A percentile compares a stretch with the other conserved stretches of the same genome.
Conservation (phyloP, 2,888 invertebrate species). For the Lasioglossum lativentre region DNA sequence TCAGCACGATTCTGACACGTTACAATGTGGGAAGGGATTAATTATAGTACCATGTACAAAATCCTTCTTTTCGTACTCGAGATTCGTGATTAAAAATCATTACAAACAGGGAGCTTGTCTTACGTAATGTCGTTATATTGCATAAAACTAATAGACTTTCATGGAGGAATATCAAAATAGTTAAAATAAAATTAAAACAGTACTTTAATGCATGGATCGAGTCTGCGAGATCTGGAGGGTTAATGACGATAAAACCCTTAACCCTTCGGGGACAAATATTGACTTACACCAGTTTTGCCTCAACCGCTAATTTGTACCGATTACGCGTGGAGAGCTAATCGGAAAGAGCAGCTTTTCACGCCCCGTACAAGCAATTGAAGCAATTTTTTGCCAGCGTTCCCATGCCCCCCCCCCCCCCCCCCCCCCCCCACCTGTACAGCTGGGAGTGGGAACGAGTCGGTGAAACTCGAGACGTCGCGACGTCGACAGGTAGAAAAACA, state of each 20-base stretch:
- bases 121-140: no score
- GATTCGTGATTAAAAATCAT: no score
- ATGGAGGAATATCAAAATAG: no score
- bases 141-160: no score
- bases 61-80: not conserved
- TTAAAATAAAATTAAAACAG: no score
- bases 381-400: not conserved
- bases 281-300: not conserved
- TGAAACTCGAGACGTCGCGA: constrained; percentile 47
- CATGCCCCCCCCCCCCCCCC: not conserved
- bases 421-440: not conserved
- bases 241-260: no score
- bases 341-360: not conserved
- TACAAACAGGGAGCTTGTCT: no score
- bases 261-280: not conserved
- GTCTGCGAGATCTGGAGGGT: no score
- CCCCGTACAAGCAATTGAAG: not conserved
- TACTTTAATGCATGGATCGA: no score
- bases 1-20: no score
- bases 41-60: no score
- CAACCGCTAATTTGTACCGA: not conserved
- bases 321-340: not conserved
- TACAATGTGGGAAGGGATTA: no score
- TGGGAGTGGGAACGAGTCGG: not conserved
- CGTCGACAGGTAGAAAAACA: constrained; percentile 22